Base-by-base conservation (phyloP, 2,888 invertebrate species). In the Perithous albicinctus region DNA sequence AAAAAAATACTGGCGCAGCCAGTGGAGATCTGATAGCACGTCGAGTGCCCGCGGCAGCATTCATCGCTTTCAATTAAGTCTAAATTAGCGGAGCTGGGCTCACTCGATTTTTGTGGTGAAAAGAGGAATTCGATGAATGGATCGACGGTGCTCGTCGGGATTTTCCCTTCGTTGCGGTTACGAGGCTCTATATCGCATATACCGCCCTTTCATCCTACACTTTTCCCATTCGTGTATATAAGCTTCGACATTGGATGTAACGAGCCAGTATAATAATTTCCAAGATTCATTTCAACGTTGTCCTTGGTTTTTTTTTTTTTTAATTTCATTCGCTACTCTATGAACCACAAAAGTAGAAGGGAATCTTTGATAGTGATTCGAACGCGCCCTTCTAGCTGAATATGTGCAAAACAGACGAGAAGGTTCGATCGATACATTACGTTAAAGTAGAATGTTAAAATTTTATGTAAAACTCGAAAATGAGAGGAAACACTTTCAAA, bases 31-130 rank as follows among this genome's bases (percentile, higher is more conserved):
- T 64, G 43, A 61, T 66, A n/a, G 54, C 43, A n/a, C 56, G 66
- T 64, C 41, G 63, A 38, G 38, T 51, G 29, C 35, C 10, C 41
- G 56, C 48, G 59, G 38, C 54, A 66, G 83, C 79, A 86, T 85
- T 86, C 85, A 86, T 87, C 80, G 82, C 84, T 84, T 88, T 88
- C 86, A 85, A 88, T 88, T 84, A 86, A 83, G 84, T 88, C 85
- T 83, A 85, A 87, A 88, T 88, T 87, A 88, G 84, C 73, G 76
- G 76, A 72, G 76, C 74, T 76, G 77, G 74, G 73, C 63, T 46
- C 77, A 29, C 43, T 43, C 59, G 61, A 70, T 80, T 73, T 80
- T 73, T 51, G 63, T 48, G 61, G 23, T 59, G 48, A 38, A 70
- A n/a, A 59, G 59, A 80, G 54, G 64, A 70, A 80, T 75, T 80